A percentile compares a stretch with the other conserved stretches of the same genome.
Conservation (phyloP, 2,888 invertebrate species). For the Rhagium mordax region DNA sequence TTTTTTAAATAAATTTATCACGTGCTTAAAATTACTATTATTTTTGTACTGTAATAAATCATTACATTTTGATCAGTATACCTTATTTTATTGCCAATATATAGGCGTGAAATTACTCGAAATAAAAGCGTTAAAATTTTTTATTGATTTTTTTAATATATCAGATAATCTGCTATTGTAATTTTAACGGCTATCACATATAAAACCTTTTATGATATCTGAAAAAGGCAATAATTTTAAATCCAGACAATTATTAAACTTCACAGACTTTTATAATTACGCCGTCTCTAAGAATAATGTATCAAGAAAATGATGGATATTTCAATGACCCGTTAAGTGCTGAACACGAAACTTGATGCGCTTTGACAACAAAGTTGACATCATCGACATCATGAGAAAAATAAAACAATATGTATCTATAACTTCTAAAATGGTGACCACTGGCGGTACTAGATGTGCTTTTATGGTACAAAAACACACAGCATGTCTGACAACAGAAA, state of each 20-base stretch:
- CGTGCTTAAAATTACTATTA: constrained; percentile 4
- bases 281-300: too few relatives aligned
- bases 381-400: too few relatives aligned
- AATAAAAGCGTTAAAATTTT: constrained; percentile 10
- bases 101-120: constrained; percentile 17
- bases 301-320: too few relatives aligned
- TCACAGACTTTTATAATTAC: neutral
- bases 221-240: neutral
- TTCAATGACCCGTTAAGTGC: too few relatives aligned
- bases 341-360: too few relatives aligned
- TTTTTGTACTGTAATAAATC: constrained; percentile 3
- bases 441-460: too few relatives aligned
- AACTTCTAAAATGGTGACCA: too few relatives aligned
- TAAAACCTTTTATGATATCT: neutral
- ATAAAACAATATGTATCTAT: too few relatives aligned
- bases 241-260: neutral
- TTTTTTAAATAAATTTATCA: neutral
- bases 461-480: too few relatives aligned
- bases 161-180: constrained; percentile 12
- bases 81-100: constrained; percentile 5
- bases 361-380: too few relatives aligned
- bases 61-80: neutral
- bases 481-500: neutral
- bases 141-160: neutral
- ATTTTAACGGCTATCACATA: neutral